A percentile compares a stretch with the other conserved stretches of the same genome.
phyloP scores from a whole-genome alignment of 1,140 invertebrate genomes.

The Atta colombica region DNA sequence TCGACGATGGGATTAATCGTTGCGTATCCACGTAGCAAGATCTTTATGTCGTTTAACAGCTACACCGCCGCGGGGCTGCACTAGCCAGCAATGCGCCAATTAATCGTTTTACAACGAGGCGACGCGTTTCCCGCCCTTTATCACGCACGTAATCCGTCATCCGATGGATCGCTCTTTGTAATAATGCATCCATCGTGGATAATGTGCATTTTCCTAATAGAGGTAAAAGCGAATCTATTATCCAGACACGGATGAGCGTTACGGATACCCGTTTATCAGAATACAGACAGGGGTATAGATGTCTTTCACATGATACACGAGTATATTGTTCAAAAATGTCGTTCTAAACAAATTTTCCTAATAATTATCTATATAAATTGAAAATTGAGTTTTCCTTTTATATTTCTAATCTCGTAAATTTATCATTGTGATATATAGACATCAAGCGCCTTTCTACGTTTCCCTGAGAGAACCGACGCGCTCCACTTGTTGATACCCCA shows the following conservation, averaged over 20 bases:
- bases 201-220: slow-evolving; percentile 22
- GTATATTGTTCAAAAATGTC: background rate
- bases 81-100: slow-evolving; percentile 40
- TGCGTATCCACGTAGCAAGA: slow-evolving; percentile 46
- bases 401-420: slow-evolving; percentile 17
- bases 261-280: background rate
- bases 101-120: slow-evolving; percentile 61
- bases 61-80: background rate
- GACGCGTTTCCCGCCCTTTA: slow-evolving; percentile 30
- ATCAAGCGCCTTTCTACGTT: background rate
- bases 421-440: background rate
- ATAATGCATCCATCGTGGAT: slow-evolving; percentile 10
- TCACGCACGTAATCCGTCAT: slow-evolving; percentile 29
- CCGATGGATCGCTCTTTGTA: slow-evolving; percentile 13
- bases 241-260: background rate
- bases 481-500: slow-evolving; percentile 48
- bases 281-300: background rate
- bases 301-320: background rate
- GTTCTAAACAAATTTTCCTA: background rate
- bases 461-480: background rate
- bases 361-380: background rate
- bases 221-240: slow-evolving; percentile 15
- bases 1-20: slow-evolving; percentile 74
- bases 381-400: background rate
- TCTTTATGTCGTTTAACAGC: slow-evolving; percentile 65